Conservation (phyloP, 2,797 vertebrate species). For the Steatocranus sp. region DNA sequence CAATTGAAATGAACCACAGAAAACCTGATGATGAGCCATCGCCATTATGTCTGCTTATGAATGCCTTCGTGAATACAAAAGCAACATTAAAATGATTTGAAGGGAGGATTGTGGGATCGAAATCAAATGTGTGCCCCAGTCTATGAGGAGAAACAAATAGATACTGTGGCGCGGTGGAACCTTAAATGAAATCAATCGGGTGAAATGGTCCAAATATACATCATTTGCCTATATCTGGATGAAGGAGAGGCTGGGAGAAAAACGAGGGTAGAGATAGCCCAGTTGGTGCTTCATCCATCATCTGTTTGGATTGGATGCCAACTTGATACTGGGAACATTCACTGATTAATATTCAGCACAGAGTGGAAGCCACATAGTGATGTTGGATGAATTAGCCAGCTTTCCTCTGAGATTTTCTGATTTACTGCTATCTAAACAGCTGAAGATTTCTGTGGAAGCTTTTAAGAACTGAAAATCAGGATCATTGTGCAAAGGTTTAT, state of each 20-base stretch:
- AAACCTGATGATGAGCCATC: background rate
- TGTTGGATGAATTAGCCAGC: constrained; percentile 57
- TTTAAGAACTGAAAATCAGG: constrained; percentile 6
- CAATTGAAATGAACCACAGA: background rate
- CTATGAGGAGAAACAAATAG: background rate
- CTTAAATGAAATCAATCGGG: constrained; percentile 42
- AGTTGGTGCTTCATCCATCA: constrained; percentile 70
- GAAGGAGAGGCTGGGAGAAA: constrained; percentile 19
- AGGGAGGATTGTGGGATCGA: background rate
- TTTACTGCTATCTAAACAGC: constrained; percentile 19
- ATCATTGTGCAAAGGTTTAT: constrained; percentile 4
- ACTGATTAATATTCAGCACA: constrained; percentile 71
- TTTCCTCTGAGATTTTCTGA: constrained; percentile 40
- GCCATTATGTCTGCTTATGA: background rate
- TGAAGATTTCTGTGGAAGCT: background rate
- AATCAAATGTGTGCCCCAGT: background rate
- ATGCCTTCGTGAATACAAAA: background rate
- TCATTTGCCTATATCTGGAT: constrained; percentile 53
- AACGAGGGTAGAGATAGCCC: constrained; percentile 41
- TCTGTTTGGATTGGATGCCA: constrained; percentile 68
- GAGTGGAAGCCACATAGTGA: constrained; percentile 45
- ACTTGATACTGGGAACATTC: constrained; percentile 69
- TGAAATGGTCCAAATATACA: constrained; percentile 59
- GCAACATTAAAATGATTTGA: background rate
- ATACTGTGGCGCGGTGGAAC: background rate